Percentiles rank a stretch among this genome's conserved stretches.
These are phyloP conservation scores for Sigmodon hispidus DNA, from an alignment of 2,113 vertebrate species.

Conservation along the genomic window DNA sequence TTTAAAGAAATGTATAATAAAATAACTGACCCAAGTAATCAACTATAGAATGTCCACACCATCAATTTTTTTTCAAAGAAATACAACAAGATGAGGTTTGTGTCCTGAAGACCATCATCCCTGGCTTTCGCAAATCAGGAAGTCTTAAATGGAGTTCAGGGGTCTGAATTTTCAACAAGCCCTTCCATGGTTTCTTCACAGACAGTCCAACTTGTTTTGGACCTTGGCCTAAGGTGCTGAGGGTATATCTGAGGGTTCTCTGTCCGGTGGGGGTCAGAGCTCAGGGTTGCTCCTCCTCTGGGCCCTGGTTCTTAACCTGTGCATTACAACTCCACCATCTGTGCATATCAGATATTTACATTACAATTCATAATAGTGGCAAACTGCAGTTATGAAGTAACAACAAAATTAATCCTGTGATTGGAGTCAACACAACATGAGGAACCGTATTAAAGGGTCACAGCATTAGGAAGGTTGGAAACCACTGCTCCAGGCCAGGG, in stretches of 20 bases:
- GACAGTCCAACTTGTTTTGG: background rate
- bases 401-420: background rate
- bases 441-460: background rate
- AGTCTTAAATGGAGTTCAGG: background rate
- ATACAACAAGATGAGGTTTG: background rate
- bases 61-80: slow-evolving; percentile 38
- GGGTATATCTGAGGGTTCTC: background rate
- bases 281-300: background rate
- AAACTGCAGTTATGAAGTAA: background rate
- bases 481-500: background rate
- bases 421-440: background rate
- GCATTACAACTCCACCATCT: rapidly evolving
- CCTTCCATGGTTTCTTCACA: background rate
- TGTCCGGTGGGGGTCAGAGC: background rate
- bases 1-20: background rate
- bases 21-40: background rate
- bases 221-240: background rate
- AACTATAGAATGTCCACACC: background rate
- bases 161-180: background rate
- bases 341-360: background rate
- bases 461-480: background rate
- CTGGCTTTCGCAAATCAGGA: background rate
- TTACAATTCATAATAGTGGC: background rate
- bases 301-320: background rate
- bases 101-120: background rate